phyloP scores from a whole-genome alignment of 2,113 vertebrate species.

The Acanthochromis polyacanthus region DNA sequence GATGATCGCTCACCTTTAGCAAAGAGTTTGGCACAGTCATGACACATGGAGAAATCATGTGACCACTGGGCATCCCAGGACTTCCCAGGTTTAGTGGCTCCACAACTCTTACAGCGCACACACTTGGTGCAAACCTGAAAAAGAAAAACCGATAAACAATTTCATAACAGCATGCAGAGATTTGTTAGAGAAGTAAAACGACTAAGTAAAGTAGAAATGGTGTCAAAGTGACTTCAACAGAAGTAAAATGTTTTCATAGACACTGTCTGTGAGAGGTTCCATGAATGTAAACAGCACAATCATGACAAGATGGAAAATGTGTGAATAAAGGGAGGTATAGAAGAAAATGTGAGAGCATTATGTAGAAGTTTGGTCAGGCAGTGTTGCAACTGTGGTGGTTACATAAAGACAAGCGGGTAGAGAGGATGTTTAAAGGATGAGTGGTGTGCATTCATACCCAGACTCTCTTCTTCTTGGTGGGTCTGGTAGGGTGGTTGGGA shows the following conservation, averaged over 20 bases:
- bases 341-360: slow-evolving; percentile 24
- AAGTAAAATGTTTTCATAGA: slow-evolving; percentile 31
- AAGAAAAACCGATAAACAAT: slow-evolving; percentile 14
- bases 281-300: slow-evolving; percentile 18
- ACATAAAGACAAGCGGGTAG: slow-evolving; percentile 1
- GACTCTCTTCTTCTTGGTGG: slow-evolving; percentile 98
- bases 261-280: slow-evolving; percentile 2
- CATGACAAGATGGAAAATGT: slow-evolving; percentile 17
- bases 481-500: slow-evolving; percentile 97
- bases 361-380: slow-evolving; percentile 27
- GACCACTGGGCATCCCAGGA: slow-evolving; percentile 99
- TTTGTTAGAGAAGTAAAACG: slow-evolving; percentile 6
- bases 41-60: slow-evolving; percentile 98
- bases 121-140: slow-evolving; percentile 96
- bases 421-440: slow-evolving; percentile 5
- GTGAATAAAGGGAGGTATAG: slow-evolving; percentile 22
- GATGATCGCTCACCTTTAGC: slow-evolving; percentile 90
- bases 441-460: slow-evolving; percentile 87
- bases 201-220: not conserved
- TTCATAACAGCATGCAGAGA: slow-evolving; percentile 12
- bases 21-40: slow-evolving; percentile 98
- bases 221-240: slow-evolving; percentile 32
- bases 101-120: slow-evolving; percentile 97
- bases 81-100: slow-evolving; percentile 97
- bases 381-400: slow-evolving; percentile 2